A percentile compares a stretch with the other conserved stretches of the same genome.
Conservation (phyloP, 2,113 vertebrate genomes). For the Lepus timidus region DNA sequence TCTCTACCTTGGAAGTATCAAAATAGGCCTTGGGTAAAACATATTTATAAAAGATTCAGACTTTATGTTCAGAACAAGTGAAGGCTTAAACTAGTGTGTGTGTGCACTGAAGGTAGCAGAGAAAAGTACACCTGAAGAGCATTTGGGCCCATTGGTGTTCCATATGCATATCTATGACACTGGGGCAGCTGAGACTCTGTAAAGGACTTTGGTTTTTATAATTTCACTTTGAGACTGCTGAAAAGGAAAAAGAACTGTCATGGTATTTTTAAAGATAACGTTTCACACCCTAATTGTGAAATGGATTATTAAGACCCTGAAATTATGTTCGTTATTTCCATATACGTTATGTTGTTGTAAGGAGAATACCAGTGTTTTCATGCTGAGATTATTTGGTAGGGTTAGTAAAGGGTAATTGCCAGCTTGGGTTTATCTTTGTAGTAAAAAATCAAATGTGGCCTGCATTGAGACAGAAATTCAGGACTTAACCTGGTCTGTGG, state of each 20-base stretch:
- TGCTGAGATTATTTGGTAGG: slow-evolving; percentile 57
- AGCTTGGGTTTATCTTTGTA: slow-evolving; percentile 65
- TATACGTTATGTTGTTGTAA: not conserved
- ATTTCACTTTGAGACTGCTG: slow-evolving; percentile 36
- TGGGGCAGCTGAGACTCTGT: not conserved
- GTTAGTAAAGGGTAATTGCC: slow-evolving; percentile 62
- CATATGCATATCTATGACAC: not conserved
- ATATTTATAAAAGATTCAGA: slow-evolving; percentile 7
- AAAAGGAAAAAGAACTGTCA: slow-evolving; percentile 21
- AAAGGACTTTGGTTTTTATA: slow-evolving; percentile 28
- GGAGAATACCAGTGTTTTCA: slow-evolving; percentile 39
- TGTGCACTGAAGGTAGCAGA: not conserved
- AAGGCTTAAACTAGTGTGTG: slow-evolving; percentile 17
- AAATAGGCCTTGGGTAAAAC: not conserved
- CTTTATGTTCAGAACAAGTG: not conserved
- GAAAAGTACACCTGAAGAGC: not conserved
- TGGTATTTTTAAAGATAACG: slow-evolving; percentile 50
- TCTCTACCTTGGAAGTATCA: slow-evolving; percentile 28
- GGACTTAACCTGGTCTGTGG: slow-evolving; percentile 11
- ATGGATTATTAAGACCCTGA: slow-evolving; percentile 48
- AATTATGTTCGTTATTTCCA: slow-evolving; percentile 51
- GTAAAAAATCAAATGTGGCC: slow-evolving; percentile 49
- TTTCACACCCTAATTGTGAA: slow-evolving; percentile 10
- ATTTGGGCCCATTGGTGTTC: not conserved
- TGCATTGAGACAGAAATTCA: not conserved